A percentile compares a stretch with the other conserved stretches of the same genome.
Conservation (phyloP, 2,888 invertebrate genomes). For the Macaria notata region DNA sequence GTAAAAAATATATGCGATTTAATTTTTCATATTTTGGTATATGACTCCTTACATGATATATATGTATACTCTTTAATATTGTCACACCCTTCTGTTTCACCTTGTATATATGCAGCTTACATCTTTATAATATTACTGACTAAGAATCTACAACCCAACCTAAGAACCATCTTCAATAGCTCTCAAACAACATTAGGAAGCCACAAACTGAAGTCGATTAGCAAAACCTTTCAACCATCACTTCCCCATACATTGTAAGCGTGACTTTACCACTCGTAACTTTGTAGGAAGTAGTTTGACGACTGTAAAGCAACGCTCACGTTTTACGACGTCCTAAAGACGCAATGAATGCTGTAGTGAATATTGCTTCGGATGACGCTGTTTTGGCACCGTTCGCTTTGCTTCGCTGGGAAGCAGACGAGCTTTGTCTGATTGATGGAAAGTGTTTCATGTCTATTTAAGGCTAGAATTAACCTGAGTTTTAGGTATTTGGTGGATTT, state of each 20-base stretch:
- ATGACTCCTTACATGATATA: no score
- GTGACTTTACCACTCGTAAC: conserved; percentile 21
- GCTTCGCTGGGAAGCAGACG: not conserved
- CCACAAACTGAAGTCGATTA: conserved; percentile 4
- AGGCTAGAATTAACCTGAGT: no score
- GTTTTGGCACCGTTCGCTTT: not conserved
- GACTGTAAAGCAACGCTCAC: conserved; percentile 35
- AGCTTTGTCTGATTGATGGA: not conserved
- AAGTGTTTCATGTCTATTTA: not conserved
- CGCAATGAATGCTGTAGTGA: conserved; percentile 36
- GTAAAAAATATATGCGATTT: no score
- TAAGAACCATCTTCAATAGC: no score
- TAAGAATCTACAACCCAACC: no score
- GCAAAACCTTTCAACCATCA: conserved; percentile 5
- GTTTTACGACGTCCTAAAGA: conserved; percentile 40
- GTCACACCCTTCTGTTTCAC: no score
- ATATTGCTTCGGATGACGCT: conserved; percentile 32
- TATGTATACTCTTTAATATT: no score
- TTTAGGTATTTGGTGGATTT: no score
- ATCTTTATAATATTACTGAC: no score
- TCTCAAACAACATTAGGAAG: not conserved
- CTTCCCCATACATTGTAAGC: conserved; percentile 21
- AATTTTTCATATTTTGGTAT: no score
- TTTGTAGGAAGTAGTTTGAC: conserved; percentile 26
- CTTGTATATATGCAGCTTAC: no score